A percentile compares a stretch with the other conserved stretches of the same genome.
Evolutionary conservation across 37 sponge, comb jelly and placozoan genomes (phyloP).

Genomic region (Tethya wilhelma): DNA sequence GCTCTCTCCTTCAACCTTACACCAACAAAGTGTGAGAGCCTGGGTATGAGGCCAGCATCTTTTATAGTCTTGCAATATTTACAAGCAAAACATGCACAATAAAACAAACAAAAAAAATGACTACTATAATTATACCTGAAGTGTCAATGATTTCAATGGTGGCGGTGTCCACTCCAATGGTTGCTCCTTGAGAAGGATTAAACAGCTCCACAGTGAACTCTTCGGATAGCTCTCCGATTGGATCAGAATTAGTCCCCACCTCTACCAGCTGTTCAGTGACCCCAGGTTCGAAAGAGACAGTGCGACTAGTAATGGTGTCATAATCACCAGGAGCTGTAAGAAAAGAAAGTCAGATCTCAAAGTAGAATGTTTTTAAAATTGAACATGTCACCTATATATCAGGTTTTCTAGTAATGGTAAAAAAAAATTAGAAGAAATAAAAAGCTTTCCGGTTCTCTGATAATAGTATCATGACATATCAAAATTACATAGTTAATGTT

Average conservation of each 20-base stretch:
- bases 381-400: too few species aligned
- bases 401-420: too few species aligned
- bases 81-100: background rate
- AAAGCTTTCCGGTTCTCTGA: too few species aligned
- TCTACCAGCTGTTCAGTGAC: background rate
- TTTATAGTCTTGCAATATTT: too few species aligned
- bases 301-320: background rate
- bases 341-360: too few species aligned
- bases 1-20: too few species aligned
- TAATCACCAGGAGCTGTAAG: background rate
- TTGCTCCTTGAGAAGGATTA: background rate
- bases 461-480: too few species aligned
- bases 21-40: too few species aligned
- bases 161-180: background rate
- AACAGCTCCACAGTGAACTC: background rate
- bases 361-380: too few species aligned
- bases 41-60: too few species aligned
- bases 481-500: too few species aligned
- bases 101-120: background rate
- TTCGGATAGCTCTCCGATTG: background rate
- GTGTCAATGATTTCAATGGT: background rate
- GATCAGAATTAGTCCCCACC: background rate
- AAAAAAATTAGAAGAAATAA: too few species aligned
- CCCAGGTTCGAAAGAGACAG: background rate
- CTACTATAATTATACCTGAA: background rate